phyloP scores from a whole-genome alignment of 2,888 invertebrate species.

The Hipparchia semele region DNA sequence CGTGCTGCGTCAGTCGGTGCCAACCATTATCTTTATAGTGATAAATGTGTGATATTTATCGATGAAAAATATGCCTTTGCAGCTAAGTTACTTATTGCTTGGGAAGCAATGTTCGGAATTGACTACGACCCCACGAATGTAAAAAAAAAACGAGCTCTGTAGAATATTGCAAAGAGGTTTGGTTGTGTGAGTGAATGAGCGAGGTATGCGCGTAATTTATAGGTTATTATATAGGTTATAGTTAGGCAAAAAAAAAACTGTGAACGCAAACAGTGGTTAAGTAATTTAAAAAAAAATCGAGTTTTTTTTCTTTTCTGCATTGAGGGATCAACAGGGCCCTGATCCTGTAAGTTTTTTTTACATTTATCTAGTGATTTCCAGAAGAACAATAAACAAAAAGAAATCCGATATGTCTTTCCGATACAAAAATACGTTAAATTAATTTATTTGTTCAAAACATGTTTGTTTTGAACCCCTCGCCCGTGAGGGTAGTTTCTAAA shows the following conservation, averaged over 20 bases:
- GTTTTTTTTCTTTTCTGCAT: slow-evolving; percentile 61
- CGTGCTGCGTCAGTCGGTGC: background rate
- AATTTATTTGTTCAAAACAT: no score
- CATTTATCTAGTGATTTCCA: background rate
- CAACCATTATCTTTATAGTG: slow-evolving; percentile 42
- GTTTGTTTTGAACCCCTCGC: background rate
- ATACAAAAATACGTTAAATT: no score
- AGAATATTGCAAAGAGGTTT: slow-evolving; percentile 68
- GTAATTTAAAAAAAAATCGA: slow-evolving; percentile 49
- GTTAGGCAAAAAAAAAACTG: slow-evolving; percentile 74
- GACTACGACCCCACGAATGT: slow-evolving; percentile 72
- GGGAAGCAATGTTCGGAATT: slow-evolving; percentile 64
- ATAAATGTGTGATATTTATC: slow-evolving; percentile 70
- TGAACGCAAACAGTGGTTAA: slow-evolving; percentile 62
- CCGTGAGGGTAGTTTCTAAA: background rate
- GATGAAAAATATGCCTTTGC: slow-evolving; percentile 60
- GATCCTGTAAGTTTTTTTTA: background rate
- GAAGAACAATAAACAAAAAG: background rate
- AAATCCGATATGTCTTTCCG: background rate
- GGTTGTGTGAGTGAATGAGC: slow-evolving; percentile 45
- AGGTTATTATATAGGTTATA: slow-evolving; percentile 62
- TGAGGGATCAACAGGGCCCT: slow-evolving; percentile 69
- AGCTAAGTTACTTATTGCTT: slow-evolving; percentile 58
- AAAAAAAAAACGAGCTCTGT: slow-evolving; percentile 69
- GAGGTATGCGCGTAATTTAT: slow-evolving; percentile 58